A percentile compares a stretch with the other conserved stretches of the same genome.
Conservation (phyloP, 2,888 invertebrate genomes). For the Phengaris alcon region DNA sequence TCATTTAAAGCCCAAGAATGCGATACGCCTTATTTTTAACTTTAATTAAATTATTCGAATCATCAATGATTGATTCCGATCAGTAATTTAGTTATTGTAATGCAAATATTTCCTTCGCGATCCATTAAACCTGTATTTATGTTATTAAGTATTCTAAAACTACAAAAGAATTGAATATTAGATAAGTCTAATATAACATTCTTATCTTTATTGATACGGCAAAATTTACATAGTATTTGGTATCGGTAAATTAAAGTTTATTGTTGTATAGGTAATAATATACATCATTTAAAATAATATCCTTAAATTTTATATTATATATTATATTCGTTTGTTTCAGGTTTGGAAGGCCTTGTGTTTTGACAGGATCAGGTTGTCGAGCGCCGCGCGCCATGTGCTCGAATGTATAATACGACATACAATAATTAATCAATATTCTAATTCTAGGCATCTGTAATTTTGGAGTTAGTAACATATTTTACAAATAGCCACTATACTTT, state of each 20-base stretch:
- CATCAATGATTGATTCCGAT: slow-evolving; percentile 5
- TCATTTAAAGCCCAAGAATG: neutral
- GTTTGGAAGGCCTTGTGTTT: neutral
- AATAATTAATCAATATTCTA: slow-evolving; percentile 2
- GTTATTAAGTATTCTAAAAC: neutral
- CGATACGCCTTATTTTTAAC: neutral
- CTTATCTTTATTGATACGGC: slow-evolving; percentile 2
- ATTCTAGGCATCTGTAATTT: neutral
- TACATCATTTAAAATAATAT: neutral
- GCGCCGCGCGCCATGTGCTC: neutral
- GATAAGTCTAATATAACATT: slow-evolving; percentile 11
- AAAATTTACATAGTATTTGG: slow-evolving; percentile 8
- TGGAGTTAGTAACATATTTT: neutral
- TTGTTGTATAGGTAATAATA: neutral
- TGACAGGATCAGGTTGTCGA: neutral
- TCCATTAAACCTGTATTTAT: neutral
- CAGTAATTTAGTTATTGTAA: neutral
- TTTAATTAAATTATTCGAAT: slow-evolving; percentile 6
- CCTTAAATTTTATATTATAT: too few species aligned
- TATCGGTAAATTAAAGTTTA: neutral
- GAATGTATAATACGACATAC: neutral
- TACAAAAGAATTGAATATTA: neutral
- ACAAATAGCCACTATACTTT: neutral
- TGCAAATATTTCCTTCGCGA: neutral
- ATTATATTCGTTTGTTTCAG: neutral